Evolutionary conservation across 2,113 vertebrate species (phyloP).

Genomic region (Microcebus tavaratra): DNA sequence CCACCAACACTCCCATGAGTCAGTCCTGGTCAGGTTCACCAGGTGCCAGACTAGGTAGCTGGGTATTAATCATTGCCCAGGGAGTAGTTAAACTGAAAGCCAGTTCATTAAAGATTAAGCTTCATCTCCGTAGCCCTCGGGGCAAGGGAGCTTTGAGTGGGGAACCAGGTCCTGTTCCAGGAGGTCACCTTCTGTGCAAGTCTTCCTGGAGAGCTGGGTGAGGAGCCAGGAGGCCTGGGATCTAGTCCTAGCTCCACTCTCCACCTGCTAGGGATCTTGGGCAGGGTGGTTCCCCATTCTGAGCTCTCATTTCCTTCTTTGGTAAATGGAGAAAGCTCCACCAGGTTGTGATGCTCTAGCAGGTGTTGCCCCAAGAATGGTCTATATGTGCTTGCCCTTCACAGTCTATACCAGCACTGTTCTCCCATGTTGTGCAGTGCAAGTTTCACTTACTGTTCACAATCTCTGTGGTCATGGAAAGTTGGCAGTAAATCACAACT

Average conservation of each 20-base stretch:
- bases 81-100: conserved; percentile 74
- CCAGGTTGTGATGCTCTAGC: not conserved
- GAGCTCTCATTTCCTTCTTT: not conserved
- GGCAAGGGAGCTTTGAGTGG: conserved; percentile 73
- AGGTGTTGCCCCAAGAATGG: not conserved
- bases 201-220: not conserved
- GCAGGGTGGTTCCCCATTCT: not conserved
- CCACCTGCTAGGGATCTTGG: not conserved
- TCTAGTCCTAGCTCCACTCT: not conserved
- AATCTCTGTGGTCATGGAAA: not conserved
- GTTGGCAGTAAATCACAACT: not conserved
- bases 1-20: not conserved
- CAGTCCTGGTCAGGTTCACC: conserved; percentile 63
- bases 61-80: conserved; percentile 77
- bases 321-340: not conserved
- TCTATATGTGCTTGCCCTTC: not conserved
- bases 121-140: conserved; percentile 79
- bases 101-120: conserved; percentile 79
- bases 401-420: not conserved
- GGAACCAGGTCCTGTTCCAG: conserved; percentile 2
- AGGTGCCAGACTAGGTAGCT: conserved; percentile 56
- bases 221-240: not conserved
- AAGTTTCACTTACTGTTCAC: not conserved
- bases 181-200: not conserved
- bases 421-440: not conserved